These are phyloP conservation scores for Aulostomus chinensis DNA, from an alignment of 2,797 vertebrate genomes.

Conservation along the genomic window DNA sequence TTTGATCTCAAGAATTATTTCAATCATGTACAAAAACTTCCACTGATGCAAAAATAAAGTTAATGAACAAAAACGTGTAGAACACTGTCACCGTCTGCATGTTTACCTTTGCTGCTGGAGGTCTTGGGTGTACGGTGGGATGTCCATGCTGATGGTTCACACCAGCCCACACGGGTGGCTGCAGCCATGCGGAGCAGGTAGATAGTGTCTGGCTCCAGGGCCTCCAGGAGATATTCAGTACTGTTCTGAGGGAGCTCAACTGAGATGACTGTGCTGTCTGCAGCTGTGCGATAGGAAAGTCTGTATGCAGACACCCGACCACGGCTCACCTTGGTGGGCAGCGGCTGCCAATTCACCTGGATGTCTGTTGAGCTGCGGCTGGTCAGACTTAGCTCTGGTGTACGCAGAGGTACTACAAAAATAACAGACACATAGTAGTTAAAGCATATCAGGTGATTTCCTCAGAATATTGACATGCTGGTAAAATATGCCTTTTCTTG, in stretches of 20 bases:
- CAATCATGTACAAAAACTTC: not conserved
- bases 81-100: not conserved
- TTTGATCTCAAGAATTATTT: constrained; percentile 1
- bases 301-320: constrained; percentile 89
- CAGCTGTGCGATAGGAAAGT: constrained; percentile 88
- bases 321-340: constrained; percentile 87
- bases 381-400: constrained; percentile 92
- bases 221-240: constrained; percentile 84
- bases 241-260: constrained; percentile 86
- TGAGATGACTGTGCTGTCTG: constrained; percentile 80
- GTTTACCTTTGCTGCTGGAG: constrained; percentile 87
- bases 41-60: not conserved
- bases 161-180: constrained; percentile 91
- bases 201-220: constrained; percentile 87
- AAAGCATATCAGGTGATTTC: too few relatives aligned
- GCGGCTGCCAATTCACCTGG: constrained; percentile 91
- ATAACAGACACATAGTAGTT: not conserved
- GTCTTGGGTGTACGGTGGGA: constrained; percentile 93
- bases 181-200: constrained; percentile 93
- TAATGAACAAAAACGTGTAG: not conserved
- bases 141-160: constrained; percentile 92
- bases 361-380: constrained; percentile 92
- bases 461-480: constrained; percentile 1
- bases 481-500: too few relatives aligned
- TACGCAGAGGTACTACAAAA: constrained; percentile 89